Percentiles rank a stretch among this genome's conserved stretches.
phyloP scores from a whole-genome alignment of 1,140 invertebrate species.

The Papilio xuthus region DNA sequence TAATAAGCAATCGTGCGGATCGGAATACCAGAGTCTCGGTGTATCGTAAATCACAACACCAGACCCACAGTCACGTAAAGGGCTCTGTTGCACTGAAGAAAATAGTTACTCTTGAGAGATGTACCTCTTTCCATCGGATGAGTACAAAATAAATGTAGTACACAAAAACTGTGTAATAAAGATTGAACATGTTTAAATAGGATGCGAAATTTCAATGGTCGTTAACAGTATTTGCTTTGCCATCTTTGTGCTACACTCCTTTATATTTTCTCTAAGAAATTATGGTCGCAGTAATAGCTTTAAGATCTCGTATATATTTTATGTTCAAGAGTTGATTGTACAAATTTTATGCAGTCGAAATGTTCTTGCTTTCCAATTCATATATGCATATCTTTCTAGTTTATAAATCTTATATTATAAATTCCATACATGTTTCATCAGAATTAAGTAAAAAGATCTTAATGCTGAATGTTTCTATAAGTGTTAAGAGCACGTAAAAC shows the following conservation, averaged over 20 bases:
- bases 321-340: neutral
- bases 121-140: neutral
- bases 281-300: neutral
- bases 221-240: neutral
- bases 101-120: neutral
- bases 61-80: conserved; percentile 45
- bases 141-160: neutral
- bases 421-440: neutral
- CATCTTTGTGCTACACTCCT: neutral
- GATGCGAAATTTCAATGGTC: neutral
- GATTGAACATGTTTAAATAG: neutral
- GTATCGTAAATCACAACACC: conserved; percentile 45
- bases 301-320: neutral
- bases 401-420: neutral
- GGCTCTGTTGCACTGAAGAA: neutral
- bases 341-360: neutral
- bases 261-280: neutral
- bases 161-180: neutral
- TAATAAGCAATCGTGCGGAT: conserved; percentile 65
- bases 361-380: neutral
- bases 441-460: neutral
- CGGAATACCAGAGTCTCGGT: conserved; percentile 42
- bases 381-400: neutral
- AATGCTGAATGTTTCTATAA: conserved; percentile 11
- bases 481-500: conserved; percentile 1